A percentile compares a stretch with the other conserved stretches of the same genome.
Conservation (phyloP, 1,140 invertebrate genomes). For the Pseudomyrmex flavicornis region DNA sequence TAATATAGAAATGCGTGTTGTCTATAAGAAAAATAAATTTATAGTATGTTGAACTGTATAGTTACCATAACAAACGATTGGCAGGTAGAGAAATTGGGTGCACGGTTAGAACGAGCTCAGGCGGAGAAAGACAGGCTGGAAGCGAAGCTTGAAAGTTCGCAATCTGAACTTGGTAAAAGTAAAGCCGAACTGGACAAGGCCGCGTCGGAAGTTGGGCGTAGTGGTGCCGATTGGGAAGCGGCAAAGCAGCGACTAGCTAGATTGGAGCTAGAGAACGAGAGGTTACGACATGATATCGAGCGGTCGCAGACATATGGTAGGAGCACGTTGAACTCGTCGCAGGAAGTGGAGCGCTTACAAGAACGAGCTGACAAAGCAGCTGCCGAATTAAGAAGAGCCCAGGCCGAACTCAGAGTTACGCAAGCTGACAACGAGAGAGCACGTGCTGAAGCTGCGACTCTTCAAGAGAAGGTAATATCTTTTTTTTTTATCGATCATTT, state of each 20-base stretch:
- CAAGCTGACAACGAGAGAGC: slow-evolving; percentile 94
- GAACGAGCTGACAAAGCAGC: slow-evolving; percentile 94
- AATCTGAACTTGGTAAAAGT: slow-evolving; percentile 96
- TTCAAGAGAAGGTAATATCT: slow-evolving; percentile 92
- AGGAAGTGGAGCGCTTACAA: slow-evolving; percentile 93
- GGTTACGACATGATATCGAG: slow-evolving; percentile 93
- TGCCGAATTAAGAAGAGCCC: slow-evolving; percentile 93
- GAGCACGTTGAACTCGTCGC: slow-evolving; percentile 90
- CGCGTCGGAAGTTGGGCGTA: slow-evolving; percentile 94
- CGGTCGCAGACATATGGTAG: slow-evolving; percentile 93
- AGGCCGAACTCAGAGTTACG: slow-evolving; percentile 94
- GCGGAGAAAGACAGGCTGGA: slow-evolving; percentile 96
- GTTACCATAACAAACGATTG: neutral
- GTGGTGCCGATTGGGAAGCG: slow-evolving; percentile 95
- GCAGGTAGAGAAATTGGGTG: slow-evolving; percentile 94
- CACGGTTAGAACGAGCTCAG: slow-evolving; percentile 93
- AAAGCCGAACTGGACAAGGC: slow-evolving; percentile 97
- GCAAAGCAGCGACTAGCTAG: slow-evolving; percentile 94
- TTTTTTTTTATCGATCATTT: neutral
- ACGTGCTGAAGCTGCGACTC: slow-evolving; percentile 91
- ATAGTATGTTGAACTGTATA: neutral
- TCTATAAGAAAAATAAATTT: too few species aligned
- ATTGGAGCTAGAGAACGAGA: slow-evolving; percentile 95
- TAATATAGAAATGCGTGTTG: too few species aligned
- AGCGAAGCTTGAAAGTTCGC: slow-evolving; percentile 95